These are phyloP conservation scores for Tenualosa ilisha DNA, from an alignment of 2,797 vertebrate genomes.

Conservation along the genomic window DNA sequence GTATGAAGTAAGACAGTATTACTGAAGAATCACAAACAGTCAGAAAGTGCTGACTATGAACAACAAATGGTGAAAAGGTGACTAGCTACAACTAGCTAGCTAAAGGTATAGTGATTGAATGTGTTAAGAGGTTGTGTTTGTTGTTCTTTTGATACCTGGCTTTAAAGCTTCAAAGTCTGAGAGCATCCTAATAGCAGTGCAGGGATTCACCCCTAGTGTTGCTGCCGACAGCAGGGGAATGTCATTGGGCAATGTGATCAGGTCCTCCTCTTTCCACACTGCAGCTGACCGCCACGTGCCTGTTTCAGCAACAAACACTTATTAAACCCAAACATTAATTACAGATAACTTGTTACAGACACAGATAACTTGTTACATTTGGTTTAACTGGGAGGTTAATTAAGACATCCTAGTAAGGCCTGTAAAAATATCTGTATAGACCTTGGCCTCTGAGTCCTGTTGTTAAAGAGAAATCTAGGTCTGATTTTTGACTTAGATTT, in stretches of 20 bases:
- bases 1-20: not conserved
- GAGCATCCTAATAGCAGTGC: constrained; percentile 91
- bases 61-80: not conserved
- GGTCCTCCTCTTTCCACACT: constrained; percentile 71
- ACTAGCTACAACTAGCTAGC: no score
- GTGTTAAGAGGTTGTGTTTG: not conserved
- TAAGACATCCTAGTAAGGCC: not conserved
- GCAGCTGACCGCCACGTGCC: constrained; percentile 88
- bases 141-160: constrained; percentile 72
- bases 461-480: no score
- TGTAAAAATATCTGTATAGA: no score
- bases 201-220: constrained; percentile 90
- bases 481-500: no score
- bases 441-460: no score
- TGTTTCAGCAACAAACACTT: constrained; percentile 52
- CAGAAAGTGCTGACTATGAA: not conserved
- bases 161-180: constrained; percentile 85
- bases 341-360: not conserved
- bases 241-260: constrained; percentile 79
- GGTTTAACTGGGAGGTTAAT: not conserved
- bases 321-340: not conserved
- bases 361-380: not conserved
- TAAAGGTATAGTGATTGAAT: no score
- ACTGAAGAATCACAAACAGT: not conserved
- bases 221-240: constrained; percentile 87